Evolutionary conservation across 2,113 vertebrate genomes (phyloP), one percentile per base, ranked within the genome.

Genomic region (Myodes glareolus): DNA sequence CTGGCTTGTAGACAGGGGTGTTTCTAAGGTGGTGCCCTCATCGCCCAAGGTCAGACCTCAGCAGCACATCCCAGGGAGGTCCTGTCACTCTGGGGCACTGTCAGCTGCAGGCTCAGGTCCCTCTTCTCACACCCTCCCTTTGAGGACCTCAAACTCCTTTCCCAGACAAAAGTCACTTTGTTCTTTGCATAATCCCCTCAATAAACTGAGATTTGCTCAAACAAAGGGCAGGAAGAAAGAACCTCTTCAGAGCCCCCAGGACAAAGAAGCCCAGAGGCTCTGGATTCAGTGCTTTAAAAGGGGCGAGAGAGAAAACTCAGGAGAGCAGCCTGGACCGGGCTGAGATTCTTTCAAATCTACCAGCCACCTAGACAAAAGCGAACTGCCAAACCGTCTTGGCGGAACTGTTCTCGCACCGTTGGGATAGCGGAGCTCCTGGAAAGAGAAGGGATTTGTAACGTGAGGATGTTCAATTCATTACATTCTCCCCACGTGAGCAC

Each of bases 111-210:
- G n/a, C 13, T 13, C 82, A 39, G 19, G 14, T 11, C 47, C 65
- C 39, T 67, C 36, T 55, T 67, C 36, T 45, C 17, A 36, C 88
- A 23, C 13, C 23, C 29, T 55, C 84, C 14, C 16, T 50, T 31
- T 27, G 16, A 52, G 3, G 58, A 67, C 31, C 90, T 73, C 39
- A 36, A 52, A 47, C 61, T 67, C 78, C n/a, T 77, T 68, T 81
- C 25, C 47, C 75, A 52, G 45, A 61, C 87, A 95, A 88, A 86
- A 91, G 80, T 63, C 55, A 55, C 76, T 55, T 10, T 78, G 55
- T 73, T 92, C 89, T 96, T 78, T 92, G 86, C 94, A 65, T 96
- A 91, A 94, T 95, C 93, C 91, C 88, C 85, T 96, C 89, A 72
- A 61, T 95, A 95, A 92, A 87, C 81, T 21, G 81, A 97, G 77